phyloP scores from a whole-genome alignment of 1,140 invertebrate species.

The Coboldia fuscipes region DNA sequence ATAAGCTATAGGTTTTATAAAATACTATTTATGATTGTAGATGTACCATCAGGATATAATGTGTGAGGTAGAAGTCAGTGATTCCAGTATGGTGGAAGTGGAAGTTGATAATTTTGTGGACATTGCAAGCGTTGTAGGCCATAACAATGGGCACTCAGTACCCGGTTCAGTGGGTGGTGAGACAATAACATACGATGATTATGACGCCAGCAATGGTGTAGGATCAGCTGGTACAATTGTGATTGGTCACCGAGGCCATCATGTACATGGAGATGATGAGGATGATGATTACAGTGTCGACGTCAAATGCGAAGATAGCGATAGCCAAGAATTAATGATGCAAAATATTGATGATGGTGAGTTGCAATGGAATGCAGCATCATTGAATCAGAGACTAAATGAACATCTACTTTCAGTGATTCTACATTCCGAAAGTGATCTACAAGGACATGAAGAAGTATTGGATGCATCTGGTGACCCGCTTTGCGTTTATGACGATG shows the following conservation, averaged over 20 bases:
- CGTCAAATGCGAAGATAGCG: slow-evolving; percentile 7
- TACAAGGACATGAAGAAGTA: slow-evolving; percentile 64
- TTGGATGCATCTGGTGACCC: slow-evolving; percentile 40
- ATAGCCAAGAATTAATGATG: slow-evolving; percentile 7
- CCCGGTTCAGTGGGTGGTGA: neutral
- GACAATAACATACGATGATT: slow-evolving; percentile 24
- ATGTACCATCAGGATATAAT: slow-evolving; percentile 32
- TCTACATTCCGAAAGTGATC: slow-evolving; percentile 8
- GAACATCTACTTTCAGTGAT: no score
- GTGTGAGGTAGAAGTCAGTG: slow-evolving; percentile 33
- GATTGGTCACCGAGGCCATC: neutral
- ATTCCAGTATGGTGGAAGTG: slow-evolving; percentile 23
- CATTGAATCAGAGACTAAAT: neutral
- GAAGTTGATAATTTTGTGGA: slow-evolving; percentile 4
- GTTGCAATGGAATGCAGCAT: neutral
- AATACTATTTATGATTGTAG: no score
- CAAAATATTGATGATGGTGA: slow-evolving; percentile 12
- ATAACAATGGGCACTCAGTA: neutral
- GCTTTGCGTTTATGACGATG: slow-evolving; percentile 38
- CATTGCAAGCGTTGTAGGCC: slow-evolving; percentile 6
- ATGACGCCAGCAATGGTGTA: slow-evolving; percentile 27
- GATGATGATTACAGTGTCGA: slow-evolving; percentile 11
- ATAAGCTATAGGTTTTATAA: no score
- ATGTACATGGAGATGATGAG: slow-evolving; percentile 5
- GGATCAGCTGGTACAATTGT: slow-evolving; percentile 17